Evolutionary conservation across 1,140 invertebrate genomes (phyloP).

Genomic region (Chironomus striatipennis): DNA sequence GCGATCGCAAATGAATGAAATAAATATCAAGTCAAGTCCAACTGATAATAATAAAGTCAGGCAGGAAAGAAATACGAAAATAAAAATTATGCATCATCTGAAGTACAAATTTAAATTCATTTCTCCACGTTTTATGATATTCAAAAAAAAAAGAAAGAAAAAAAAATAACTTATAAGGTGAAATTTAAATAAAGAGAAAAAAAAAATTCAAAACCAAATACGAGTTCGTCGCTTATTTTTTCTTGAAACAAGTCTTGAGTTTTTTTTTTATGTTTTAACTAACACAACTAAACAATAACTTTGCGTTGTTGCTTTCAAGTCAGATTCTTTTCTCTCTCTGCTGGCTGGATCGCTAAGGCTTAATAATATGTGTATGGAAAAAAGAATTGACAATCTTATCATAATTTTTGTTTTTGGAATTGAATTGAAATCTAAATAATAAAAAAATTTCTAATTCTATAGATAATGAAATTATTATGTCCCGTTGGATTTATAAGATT

Average conservation of each 20-base stretch:
- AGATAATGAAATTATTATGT: background rate
- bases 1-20: too few relatives aligned
- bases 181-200: conserved; percentile 15
- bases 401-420: background rate
- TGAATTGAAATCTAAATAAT: background rate
- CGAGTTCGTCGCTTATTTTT: conserved; percentile 17
- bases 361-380: background rate
- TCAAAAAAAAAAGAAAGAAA: conserved; percentile 2
- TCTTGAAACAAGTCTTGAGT: conserved; percentile 18
- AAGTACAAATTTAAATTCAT: conserved; percentile 13
- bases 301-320: background rate
- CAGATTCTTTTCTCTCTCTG: background rate
- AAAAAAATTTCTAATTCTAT: background rate
- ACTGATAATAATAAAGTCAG: too few relatives aligned
- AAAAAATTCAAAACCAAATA: background rate
- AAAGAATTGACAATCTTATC: background rate
- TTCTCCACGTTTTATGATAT: background rate
- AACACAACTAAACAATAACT: background rate
- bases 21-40: too few relatives aligned
- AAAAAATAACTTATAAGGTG: background rate
- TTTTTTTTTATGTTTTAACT: conserved; percentile 11
- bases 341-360: too few relatives aligned
- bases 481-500: background rate
- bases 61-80: background rate
- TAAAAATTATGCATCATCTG: background rate